Conservation (phyloP, 1,140 invertebrate species). For the Artemia franciscana region DNA sequence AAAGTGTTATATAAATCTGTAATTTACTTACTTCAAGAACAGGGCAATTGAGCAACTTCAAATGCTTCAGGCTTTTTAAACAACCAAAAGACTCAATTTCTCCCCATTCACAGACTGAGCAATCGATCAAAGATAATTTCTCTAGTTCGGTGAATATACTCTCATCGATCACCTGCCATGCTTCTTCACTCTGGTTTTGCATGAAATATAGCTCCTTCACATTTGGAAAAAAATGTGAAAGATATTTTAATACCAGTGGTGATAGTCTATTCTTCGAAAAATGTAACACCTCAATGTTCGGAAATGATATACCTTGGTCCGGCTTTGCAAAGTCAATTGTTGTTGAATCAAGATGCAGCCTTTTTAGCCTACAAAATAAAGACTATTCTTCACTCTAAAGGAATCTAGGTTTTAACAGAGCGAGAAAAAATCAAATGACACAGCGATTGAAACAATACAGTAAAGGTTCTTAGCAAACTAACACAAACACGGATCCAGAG, state of each 20-base stretch:
- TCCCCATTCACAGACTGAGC: neutral
- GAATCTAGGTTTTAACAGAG: too few relatives aligned
- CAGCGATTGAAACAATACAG: too few relatives aligned
- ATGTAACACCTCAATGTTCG: neutral
- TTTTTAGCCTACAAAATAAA: neutral
- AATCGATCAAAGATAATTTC: neutral
- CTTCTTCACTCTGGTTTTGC: neutral
- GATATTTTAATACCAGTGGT: neutral
- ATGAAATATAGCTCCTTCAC: neutral
- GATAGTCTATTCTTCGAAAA: neutral
- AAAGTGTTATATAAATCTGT: too few relatives aligned
- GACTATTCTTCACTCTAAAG: too few relatives aligned
- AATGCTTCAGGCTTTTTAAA: neutral
- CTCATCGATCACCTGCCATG: neutral
- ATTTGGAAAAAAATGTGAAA: neutral
- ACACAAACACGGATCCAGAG: too few relatives aligned
- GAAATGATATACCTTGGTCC: neutral
- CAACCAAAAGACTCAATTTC: neutral
- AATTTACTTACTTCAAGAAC: neutral
- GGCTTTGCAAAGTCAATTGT: neutral
- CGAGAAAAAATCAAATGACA: too few relatives aligned
- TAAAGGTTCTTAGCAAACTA: too few relatives aligned
- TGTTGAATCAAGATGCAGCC: neutral
- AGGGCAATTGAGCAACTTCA: neutral
- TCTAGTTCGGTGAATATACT: neutral